phyloP scores from a whole-genome alignment of 1,140 invertebrate species.

The Pinna nobilis region DNA sequence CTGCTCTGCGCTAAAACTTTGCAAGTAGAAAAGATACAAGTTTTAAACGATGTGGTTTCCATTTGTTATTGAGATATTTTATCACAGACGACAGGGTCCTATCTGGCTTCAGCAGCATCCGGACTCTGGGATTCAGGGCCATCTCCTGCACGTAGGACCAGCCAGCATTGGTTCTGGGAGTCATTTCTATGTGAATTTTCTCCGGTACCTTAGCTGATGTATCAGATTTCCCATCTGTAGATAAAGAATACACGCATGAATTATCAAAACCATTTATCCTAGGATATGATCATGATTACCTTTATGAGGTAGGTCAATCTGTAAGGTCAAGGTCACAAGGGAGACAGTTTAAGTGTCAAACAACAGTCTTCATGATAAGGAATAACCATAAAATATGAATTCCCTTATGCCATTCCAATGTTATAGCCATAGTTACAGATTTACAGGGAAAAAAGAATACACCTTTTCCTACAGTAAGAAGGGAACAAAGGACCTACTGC shows the following conservation, averaged over 20 bases:
- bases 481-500: too few species aligned
- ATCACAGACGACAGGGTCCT: slow-evolving; percentile 84
- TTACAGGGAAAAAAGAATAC: too few species aligned
- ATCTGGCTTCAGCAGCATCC: slow-evolving; percentile 84
- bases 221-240: slow-evolving; percentile 78
- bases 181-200: slow-evolving; percentile 85
- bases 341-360: too few species aligned
- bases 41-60: slow-evolving; percentile 79
- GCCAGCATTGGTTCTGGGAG: slow-evolving; percentile 85
- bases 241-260: slow-evolving; percentile 14
- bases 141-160: slow-evolving; percentile 89
- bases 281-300: too few species aligned
- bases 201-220: slow-evolving; percentile 87
- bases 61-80: slow-evolving; percentile 85
- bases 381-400: too few species aligned
- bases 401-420: too few species aligned
- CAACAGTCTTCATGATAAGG: too few species aligned
- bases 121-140: slow-evolving; percentile 93
- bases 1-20: neutral
- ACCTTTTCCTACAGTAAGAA: too few species aligned
- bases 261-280: neutral
- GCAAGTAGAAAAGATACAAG: slow-evolving; percentile 76
- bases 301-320: too few species aligned
- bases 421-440: too few species aligned
- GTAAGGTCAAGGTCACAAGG: too few species aligned